Conservation (phyloP, 92 coral and sea anemone genomes). For the Ricordea florida region DNA sequence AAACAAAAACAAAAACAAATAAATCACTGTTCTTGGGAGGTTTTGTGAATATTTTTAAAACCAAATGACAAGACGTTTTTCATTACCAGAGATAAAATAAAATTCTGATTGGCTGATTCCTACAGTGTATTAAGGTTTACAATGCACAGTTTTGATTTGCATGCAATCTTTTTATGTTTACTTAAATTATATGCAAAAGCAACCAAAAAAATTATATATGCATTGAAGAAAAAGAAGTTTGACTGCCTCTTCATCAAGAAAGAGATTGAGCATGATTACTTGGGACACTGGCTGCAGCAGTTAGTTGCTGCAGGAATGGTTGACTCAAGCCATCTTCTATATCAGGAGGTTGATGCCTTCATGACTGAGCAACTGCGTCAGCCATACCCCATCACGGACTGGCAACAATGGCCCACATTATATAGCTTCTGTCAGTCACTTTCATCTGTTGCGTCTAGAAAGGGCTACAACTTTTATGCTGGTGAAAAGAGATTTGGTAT, state of each 20-base stretch:
- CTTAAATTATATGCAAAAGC: background rate
- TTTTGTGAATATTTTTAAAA: background rate
- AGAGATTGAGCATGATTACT: conserved; percentile 46
- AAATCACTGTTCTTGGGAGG: background rate
- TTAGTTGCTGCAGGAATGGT: conserved; percentile 51
- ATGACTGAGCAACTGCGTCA: conserved; percentile 53
- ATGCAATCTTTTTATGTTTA: background rate
- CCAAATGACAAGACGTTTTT: background rate
- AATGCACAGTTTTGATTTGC: background rate
- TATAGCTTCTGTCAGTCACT: conserved; percentile 56
- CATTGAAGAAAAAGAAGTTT: conserved; percentile 6
- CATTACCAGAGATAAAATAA: background rate
- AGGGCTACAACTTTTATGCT: conserved; percentile 37
- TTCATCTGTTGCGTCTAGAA: conserved; percentile 24
- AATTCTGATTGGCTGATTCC: background rate
- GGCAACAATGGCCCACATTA: conserved; percentile 63
- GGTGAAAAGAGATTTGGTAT: conserved; percentile 42
- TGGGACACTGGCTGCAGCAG: conserved; percentile 52
- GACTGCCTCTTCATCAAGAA: conserved; percentile 45
- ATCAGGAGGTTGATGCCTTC: conserved; percentile 60
- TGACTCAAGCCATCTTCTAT: conserved; percentile 40
- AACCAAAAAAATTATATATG: background rate
- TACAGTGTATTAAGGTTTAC: background rate
- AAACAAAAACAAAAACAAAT: background rate
- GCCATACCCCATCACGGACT: conserved; percentile 45